Base-by-base conservation (phyloP, 2,888 invertebrate genomes). In the Aquatica leii region DNA sequence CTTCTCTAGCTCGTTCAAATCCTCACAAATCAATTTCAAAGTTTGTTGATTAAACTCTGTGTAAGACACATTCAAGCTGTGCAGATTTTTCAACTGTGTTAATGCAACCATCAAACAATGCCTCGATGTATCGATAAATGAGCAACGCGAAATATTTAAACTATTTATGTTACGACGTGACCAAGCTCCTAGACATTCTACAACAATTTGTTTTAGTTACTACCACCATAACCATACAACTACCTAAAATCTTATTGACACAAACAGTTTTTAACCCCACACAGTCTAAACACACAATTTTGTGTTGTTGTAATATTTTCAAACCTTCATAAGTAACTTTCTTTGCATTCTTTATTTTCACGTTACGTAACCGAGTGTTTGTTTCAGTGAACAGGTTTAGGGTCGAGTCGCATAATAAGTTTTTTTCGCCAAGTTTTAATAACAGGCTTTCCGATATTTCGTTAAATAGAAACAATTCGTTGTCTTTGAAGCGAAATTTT, bases 21-120 rank as follows among this genome's bases (percentile, higher is more conserved):
- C 88, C 70, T 88, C 86, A 62, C 87, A 87, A 54, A 90, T 84
- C 67, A 89, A 87, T 71, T 87, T 85, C 65, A 90, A 82, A 17
- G 87, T 86, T 71, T 86, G 86, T 68, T 85, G 85, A 76, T 88
- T 89, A 74, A 90, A 86, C 74, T 89, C 88, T n/a, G 90, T 90
- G 71, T 86, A 84, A 62, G 89, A 86, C 2, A 90, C 86, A 79
- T 89, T 88, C 48, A 90, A 78, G 56, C 81, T 82, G 64, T 83
- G 85, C 55, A 90, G 78, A 66, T 84, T 86, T 64, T 84, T 84
- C 37, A 90, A 81, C 74, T 86, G 86, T 21, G 87, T 85, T 68
- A 90, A 81, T 41, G 87, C 85, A 46, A 88, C 85, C 73, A 79
- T 77, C 57, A 76, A 74, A 69, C 75, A 76, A 71, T 80, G 84